A percentile compares a stretch with the other conserved stretches of the same genome.
Conservation (phyloP, 1,140 invertebrate species). For the Leptinotarsa undecemlineata region DNA sequence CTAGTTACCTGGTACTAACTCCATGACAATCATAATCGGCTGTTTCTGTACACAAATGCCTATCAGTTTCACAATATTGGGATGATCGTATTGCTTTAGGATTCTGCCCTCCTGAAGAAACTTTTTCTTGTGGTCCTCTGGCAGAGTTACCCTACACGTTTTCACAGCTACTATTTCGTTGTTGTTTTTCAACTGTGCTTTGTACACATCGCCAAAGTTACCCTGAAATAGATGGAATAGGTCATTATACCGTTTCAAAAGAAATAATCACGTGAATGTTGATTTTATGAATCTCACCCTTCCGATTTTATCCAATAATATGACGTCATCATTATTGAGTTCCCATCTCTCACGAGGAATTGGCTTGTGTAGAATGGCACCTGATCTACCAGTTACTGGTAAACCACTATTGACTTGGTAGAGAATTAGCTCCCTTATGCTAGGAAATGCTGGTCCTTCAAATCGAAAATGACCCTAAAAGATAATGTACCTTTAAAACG, state of each 20-base stretch:
- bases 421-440: constrained; percentile 87
- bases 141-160: constrained; percentile 89
- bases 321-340: constrained; percentile 93
- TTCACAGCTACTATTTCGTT: constrained; percentile 92
- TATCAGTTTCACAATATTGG: constrained; percentile 94
- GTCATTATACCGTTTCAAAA: not conserved
- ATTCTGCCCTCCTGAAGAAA: constrained; percentile 95
- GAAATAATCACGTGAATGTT: not conserved
- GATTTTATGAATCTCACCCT: constrained; percentile 65
- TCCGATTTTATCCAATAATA: constrained; percentile 92
- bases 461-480: constrained; percentile 86
- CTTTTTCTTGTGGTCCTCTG: constrained; percentile 94
- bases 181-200: constrained; percentile 80
- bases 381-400: constrained; percentile 89
- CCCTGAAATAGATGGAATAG: constrained; percentile 65
- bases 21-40: constrained; percentile 99
- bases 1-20: constrained; percentile 83
- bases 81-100: constrained; percentile 95
- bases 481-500: not conserved
- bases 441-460: constrained; percentile 90
- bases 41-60: constrained; percentile 97
- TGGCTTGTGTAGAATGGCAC: constrained; percentile 84
- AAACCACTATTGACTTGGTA: constrained; percentile 83
- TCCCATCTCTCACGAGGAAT: constrained; percentile 94
- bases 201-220: constrained; percentile 97